A percentile compares a stretch with the other conserved stretches of the same genome.
Conservation (phyloP, 2,797 vertebrate genomes). For the Lepus oiostolus region DNA sequence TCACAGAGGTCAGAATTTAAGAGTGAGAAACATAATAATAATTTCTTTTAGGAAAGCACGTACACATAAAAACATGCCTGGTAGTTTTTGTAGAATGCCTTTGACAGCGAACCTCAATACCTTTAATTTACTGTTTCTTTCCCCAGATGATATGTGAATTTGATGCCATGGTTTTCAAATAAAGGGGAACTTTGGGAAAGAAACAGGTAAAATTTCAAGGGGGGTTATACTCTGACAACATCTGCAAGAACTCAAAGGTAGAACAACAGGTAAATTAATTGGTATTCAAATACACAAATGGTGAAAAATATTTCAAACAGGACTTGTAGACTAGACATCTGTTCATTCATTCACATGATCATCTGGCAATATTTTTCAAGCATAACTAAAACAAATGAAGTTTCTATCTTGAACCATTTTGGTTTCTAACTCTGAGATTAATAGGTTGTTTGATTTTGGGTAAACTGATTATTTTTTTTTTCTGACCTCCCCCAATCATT, state of each 20-base stretch:
- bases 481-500: slow-evolving; percentile 17
- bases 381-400: slow-evolving; percentile 14
- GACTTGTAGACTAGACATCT: not conserved
- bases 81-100: slow-evolving; percentile 14
- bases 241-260: not conserved
- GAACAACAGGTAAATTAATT: slow-evolving; percentile 7
- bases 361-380: slow-evolving; percentile 14
- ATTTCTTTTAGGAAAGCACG: not conserved
- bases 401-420: slow-evolving; percentile 23
- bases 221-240: not conserved
- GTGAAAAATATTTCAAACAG: slow-evolving; percentile 4
- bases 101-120: not conserved
- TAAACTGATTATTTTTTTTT: slow-evolving; percentile 1
- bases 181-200: not conserved
- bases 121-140: not conserved
- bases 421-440: not conserved
- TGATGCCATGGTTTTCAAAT: slow-evolving; percentile 10
- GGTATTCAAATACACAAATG: not conserved
- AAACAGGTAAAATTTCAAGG: not conserved
- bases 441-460: not conserved
- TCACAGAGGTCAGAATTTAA: slow-evolving; percentile 8
- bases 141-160: not conserved
- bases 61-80: not conserved
- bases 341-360: not conserved
- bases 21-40: not conserved